Base-by-base conservation (phyloP, 92 coral and sea anemone genomes). In the Porites rus region DNA sequence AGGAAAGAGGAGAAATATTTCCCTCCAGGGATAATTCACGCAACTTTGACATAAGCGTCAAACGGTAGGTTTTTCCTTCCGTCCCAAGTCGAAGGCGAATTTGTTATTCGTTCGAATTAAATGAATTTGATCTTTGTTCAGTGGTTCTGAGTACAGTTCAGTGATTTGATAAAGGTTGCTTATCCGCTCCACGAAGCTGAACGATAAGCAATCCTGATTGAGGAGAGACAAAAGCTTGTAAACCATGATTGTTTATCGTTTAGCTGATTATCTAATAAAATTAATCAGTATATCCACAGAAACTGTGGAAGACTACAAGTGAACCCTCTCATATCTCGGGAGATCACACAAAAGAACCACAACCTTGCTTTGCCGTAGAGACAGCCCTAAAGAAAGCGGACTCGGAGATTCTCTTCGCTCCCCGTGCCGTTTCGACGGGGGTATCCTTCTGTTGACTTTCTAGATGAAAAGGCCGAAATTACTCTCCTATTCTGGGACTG, bases 101-200 rank as follows among this genome's bases (percentile, higher is more conserved):
- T 21, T 16, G 80, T 14, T 73, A 11, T 74, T 73, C 53, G 51
- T 50, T 73, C 58, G 7, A 61, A 64, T 51, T 53, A 21, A 72
- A 50, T 25, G 59, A 28, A 19, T 83, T 7, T 5, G 79, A 73
- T 83, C 87, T 73, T 38, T 46, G 87, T 17, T 85, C 88, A 68
- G 56, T 85, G 88, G 77, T 68, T 77, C 76, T 77, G 75, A 56
- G 2, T 14, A 62, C 77, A 82, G 88, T 68, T 85, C 83, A 85
- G 1, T 85, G 88, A 14, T 51, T 66, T 31, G 25, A 7, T 58
- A 28, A 56, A 53, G n/a, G 52, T 65, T 74, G 25, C 60, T 83
- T 46, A 60, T 60, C 59, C 74, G 70, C 60, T 73, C 87, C 16
- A 46, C 74, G 73, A 28, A 83, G 64, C 79, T 67, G 11, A 18